Base-by-base conservation (phyloP, 2,113 vertebrate genomes). In the Prolemur simus region DNA sequence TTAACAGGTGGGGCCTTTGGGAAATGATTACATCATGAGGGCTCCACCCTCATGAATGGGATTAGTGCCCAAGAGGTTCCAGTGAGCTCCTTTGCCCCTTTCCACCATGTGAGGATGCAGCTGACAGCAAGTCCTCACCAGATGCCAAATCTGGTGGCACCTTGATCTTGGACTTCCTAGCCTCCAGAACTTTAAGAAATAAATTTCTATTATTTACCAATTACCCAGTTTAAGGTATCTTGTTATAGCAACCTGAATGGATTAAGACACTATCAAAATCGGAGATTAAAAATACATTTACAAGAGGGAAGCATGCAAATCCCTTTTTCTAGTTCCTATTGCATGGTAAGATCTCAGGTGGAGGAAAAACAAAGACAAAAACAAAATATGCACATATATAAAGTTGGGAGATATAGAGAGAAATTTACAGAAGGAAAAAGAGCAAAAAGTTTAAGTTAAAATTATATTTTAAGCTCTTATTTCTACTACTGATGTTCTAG, bases 381-480 rank as follows among this genome's bases (percentile, higher is more conserved):
- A 15, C 78, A 85, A 96, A 73, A 80, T 94, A 63, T 80, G 42
- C 27, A 77, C 37, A 69, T 78, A 81, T 25, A 11, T 58, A 77
- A 86, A 74, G 37, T 18, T 45, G 18, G 7, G 25, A 77, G 37
- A 56, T 69, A 92, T 0, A 95, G 71, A 83, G 8, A 77, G 9
- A 54, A 64, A 94, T 88, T 66, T 91, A 93, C 90, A 32, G 25
- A 78, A 23, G 29, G 12, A 42, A 92, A 83, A 60, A 71, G 9
- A 52, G 64, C 49, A 86, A 95, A 93, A 56, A 89, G 34, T 88
- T 82, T 95, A 92, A 49, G 27, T 92, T 69, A 93, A 84, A 97
- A 97, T 58, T 94, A 32, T 95, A 97, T 96, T 95, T 97, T 95
- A 84, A 96, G 96, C 34, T 94, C 34, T 82, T 42, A 11, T 87